Base-by-base conservation (phyloP, 1,140 invertebrate genomes). In the Zaprionus tsacasi region DNA sequence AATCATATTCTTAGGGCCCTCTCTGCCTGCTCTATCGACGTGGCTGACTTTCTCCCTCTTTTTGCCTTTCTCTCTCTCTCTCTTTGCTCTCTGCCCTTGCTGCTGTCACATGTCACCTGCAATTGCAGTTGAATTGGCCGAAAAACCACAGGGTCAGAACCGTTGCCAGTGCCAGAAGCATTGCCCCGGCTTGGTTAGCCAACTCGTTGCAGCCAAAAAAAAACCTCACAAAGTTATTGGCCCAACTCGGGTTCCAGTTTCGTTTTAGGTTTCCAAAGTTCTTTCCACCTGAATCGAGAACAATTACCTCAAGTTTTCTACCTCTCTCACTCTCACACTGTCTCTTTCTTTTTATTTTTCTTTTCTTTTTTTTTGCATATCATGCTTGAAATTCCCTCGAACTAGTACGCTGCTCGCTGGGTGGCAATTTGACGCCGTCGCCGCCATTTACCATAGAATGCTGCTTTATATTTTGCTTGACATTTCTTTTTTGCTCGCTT, bases 1-100 rank as follows among this genome's bases (percentile, higher is more conserved):
- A 73, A 73, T 73, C 70, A 73, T 50, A 50, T 68, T 43, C 36
- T 67, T 70, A 33, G 27, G 36, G 15, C 21, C n/a, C 40, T 15
- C n/a, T 43, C n/a, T 10, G n/a, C n/a, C 33, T 35, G 30, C 33
- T 10, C 30, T 13, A 15, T 35, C n/a, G 6, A 30, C 27, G 1
- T 30, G 3, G 27, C 27, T 30, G 13, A 11, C 54, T 8, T 21
- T 6, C 13, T 10, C 17, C 21, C 15, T 10, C 6, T 36, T 10
- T 12, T 10, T 40, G 27, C 21, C 57, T 27, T 11, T 59, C 55
- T 58, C 25, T n/a, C 21, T 52, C 25, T 33, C 6, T 33, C 27
- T 25, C 52, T 30, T 6, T 55, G 21, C 4, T 17, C 25, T 45
- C 7, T 10, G 15, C 43, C 15, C n/a, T 17, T n/a, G 13, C 17